Evolutionary conservation across 2,797 vertebrate species (phyloP).

Genomic region (Monodelphis domestica): DNA sequence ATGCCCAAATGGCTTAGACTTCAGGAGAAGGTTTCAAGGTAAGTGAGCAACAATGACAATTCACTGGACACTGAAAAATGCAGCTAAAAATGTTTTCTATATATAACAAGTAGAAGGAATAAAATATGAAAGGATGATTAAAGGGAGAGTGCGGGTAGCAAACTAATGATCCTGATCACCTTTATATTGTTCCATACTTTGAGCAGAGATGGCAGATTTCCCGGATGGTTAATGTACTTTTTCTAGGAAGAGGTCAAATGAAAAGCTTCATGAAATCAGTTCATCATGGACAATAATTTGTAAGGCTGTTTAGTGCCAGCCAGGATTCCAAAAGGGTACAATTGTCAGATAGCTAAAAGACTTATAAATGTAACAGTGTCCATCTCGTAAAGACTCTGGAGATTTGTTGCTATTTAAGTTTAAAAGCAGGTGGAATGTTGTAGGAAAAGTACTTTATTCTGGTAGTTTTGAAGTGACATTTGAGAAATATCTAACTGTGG

Average conservation of each 20-base stretch:
- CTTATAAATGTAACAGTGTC: constrained; percentile 14
- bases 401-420: neutral
- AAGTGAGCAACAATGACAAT: neutral
- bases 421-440: neutral
- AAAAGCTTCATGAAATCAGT: neutral
- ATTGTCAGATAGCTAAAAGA: constrained; percentile 56
- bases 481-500: neutral
- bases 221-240: constrained; percentile 1
- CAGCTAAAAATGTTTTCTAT: neutral
- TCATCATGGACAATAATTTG: constrained; percentile 57
- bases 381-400: neutral
- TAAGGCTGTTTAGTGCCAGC: constrained; percentile 53
- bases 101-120: neutral
- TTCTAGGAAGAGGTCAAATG: constrained; percentile 14
- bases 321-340: constrained; percentile 60
- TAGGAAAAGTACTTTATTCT: neutral
- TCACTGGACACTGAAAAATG: neutral
- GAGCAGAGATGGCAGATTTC: constrained; percentile 15
- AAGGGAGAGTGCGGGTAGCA: neutral
- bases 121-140: neutral
- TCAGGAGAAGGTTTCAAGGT: neutral
- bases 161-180: neutral
- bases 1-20: neutral
- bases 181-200: constrained; percentile 15
- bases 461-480: neutral